Conservation (phyloP, 2,113 vertebrate genomes). For the Paramisgurnus dabryanus region DNA sequence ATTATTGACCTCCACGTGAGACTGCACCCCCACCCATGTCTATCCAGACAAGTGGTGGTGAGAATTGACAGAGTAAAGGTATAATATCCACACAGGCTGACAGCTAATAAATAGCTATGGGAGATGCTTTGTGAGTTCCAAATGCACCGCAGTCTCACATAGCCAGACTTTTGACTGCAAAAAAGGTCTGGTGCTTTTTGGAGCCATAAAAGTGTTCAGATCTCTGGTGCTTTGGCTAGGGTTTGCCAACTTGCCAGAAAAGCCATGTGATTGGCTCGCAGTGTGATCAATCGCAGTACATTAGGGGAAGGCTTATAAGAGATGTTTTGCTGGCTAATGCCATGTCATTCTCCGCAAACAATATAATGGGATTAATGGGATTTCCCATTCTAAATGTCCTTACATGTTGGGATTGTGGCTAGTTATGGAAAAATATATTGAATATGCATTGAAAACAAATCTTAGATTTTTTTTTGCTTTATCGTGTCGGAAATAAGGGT, state of each 20-base stretch:
- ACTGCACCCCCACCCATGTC: constrained; percentile 26
- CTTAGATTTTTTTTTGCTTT: background rate
- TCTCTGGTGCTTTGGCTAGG: too few species aligned
- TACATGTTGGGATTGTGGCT: too few species aligned
- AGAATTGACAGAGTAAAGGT: background rate
- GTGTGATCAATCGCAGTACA: too few species aligned
- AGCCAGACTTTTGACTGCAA: background rate
- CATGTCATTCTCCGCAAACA: too few species aligned
- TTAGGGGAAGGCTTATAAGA: too few species aligned
- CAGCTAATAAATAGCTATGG: background rate
- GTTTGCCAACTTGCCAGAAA: background rate
- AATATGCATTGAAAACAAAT: too few species aligned
- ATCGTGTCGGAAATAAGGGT: constrained; percentile 24
- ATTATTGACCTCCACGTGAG: constrained; percentile 44
- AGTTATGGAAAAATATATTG: too few species aligned
- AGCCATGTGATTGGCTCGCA: background rate
- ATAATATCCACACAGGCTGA: background rate
- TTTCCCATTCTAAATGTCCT: too few species aligned
- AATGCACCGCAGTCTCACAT: too few species aligned
- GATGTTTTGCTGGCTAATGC: too few species aligned
- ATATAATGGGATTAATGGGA: background rate
- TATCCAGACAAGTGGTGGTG: constrained; percentile 18
- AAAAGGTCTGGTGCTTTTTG: background rate
- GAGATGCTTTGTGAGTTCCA: background rate
- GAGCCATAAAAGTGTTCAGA: too few species aligned